Percentiles rank a stretch among this genome's conserved stretches.
Evolutionary conservation across 1,140 invertebrate genomes (phyloP).

Genomic region (Diabrotica undecimpunctata): DNA sequence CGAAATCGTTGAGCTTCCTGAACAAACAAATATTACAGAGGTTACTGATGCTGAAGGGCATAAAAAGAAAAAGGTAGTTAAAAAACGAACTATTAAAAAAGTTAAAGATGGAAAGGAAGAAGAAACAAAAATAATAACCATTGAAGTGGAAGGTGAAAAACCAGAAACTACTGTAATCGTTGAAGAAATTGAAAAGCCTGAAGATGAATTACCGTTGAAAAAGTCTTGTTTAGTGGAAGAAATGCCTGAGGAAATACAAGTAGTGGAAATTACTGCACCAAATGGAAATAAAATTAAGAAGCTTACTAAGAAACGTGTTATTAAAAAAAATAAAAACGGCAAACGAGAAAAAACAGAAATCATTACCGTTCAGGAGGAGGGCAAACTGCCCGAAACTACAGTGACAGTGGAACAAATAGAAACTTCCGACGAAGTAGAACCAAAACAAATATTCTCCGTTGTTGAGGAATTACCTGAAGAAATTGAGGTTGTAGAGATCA

Average conservation of each 20-base stretch:
- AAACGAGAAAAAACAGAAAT: conserved; percentile 50
- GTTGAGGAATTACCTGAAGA: conserved; percentile 32
- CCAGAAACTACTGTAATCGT: conserved; percentile 42
- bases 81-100: conserved; percentile 42
- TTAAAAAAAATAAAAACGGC: conserved; percentile 48
- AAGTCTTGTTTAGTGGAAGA: conserved; percentile 39
- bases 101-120: conserved; percentile 35
- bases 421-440: conserved; percentile 39
- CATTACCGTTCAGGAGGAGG: conserved; percentile 50
- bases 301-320: conserved; percentile 40
- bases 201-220: conserved; percentile 27
- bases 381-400: conserved; percentile 39
- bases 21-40: conserved; percentile 45
- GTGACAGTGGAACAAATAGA: conserved; percentile 37
- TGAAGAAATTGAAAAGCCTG: conserved; percentile 25
- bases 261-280: conserved; percentile 42
- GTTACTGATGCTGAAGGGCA: conserved; percentile 50
- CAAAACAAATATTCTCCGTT: conserved; percentile 44
- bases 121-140: conserved; percentile 38
- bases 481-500: conserved; percentile 37
- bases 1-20: conserved; percentile 37
- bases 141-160: conserved; percentile 45
- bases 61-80: conserved; percentile 43
- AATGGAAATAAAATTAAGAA: conserved; percentile 39
- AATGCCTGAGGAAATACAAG: conserved; percentile 43